Conservation (phyloP, 2,797 vertebrate genomes). For the Pogoniulus pusillus region DNA sequence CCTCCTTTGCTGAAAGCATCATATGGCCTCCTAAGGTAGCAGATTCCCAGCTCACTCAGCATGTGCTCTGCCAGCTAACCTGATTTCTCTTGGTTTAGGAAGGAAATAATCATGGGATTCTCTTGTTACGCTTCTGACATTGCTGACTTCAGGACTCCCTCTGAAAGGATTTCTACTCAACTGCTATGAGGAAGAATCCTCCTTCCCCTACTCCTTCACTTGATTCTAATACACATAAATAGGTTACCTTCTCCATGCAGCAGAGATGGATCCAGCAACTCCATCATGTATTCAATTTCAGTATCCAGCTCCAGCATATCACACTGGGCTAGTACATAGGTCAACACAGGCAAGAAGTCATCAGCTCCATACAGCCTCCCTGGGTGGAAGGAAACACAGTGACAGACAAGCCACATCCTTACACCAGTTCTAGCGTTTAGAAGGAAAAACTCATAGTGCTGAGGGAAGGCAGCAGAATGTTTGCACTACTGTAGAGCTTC, state of each 20-base stretch:
- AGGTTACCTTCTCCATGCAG: constrained; percentile 93
- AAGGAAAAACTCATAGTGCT: neutral
- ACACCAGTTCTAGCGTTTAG: neutral
- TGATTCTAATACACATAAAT: neutral
- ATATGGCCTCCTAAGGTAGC: neutral
- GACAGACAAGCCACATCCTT: neutral
- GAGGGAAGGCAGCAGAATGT: neutral
- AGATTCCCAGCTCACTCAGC: neutral
- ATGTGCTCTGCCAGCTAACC: neutral
- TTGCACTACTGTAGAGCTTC: neutral
- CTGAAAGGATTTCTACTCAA: neutral
- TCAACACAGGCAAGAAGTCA: constrained; percentile 96
- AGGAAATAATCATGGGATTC: neutral
- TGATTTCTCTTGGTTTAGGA: neutral
- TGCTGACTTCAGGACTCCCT: neutral
- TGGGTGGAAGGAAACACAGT: constrained; percentile 32
- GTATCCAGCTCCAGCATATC: constrained; percentile 94
- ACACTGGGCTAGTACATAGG: constrained; percentile 93
- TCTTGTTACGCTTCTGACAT: neutral
- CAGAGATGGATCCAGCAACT: constrained; percentile 91
- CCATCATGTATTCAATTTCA: constrained; percentile 98
- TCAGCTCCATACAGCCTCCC: constrained; percentile 97
- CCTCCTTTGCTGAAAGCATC: neutral
- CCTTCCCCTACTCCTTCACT: neutral
- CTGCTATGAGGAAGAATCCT: neutral